These are phyloP conservation scores for Synanthedon tipuliformis DNA, from an alignment of 2,888 invertebrate species.

Conservation along the genomic window DNA sequence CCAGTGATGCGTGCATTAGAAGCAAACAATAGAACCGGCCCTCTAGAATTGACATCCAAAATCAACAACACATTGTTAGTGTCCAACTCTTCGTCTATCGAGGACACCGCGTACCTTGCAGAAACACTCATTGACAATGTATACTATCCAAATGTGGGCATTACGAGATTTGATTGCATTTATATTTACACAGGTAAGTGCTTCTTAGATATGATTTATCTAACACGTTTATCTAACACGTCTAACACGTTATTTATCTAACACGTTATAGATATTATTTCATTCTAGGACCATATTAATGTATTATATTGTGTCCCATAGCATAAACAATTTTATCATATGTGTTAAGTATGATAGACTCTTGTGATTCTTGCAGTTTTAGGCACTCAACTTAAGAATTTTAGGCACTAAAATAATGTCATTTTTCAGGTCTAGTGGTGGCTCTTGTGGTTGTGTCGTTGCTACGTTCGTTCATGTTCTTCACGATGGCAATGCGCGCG, in stretches of 20 bases:
- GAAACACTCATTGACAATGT: slow-evolving; percentile 24
- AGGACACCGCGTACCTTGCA: slow-evolving; percentile 19
- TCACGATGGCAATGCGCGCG: slow-evolving; percentile 76
- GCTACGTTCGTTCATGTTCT: slow-evolving; percentile 70
- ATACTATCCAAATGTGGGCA: slow-evolving; percentile 14
- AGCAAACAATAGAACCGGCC: slow-evolving; percentile 8
- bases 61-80: background rate
- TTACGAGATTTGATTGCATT: slow-evolving; percentile 54
- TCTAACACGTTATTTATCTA: too few relatives aligned
- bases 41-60: slow-evolving; percentile 2
- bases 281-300: too few relatives aligned
- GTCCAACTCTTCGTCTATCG: background rate
- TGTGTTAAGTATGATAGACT: too few relatives aligned
- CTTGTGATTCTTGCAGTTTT: too few relatives aligned
- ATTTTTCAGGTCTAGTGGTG: slow-evolving; percentile 51
- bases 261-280: too few relatives aligned
- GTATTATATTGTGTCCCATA: too few relatives aligned
- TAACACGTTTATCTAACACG: too few relatives aligned
- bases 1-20: slow-evolving; percentile 10
- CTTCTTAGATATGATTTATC: too few relatives aligned
- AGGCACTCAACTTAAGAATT: slow-evolving; percentile 18
- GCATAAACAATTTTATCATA: too few relatives aligned
- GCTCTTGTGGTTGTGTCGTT: slow-evolving; percentile 60
- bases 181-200: slow-evolving; percentile 55
- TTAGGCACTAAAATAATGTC: slow-evolving; percentile 17